Percentiles rank a stretch among this genome's conserved stretches.
Evolutionary conservation across 92 coral and sea anemone genomes (phyloP).

Genomic region (Paramuricea clavata): DNA sequence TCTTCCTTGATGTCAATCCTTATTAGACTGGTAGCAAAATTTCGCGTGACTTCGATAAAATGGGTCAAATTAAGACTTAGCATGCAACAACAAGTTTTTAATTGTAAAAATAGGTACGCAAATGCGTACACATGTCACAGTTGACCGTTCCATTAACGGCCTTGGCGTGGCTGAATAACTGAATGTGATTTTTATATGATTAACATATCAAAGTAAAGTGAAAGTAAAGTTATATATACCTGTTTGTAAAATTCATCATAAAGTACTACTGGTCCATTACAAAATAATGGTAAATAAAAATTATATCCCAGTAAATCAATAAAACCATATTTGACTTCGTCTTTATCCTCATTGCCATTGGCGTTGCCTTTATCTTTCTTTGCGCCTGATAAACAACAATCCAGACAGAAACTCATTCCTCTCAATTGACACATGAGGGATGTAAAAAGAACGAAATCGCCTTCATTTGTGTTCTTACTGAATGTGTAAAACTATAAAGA

Average conservation of each 20-base stretch:
- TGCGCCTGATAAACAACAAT: slow-evolving; percentile 64
- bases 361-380: slow-evolving; percentile 21
- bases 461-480: slow-evolving; percentile 58
- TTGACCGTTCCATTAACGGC: too few species aligned
- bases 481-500: slow-evolving; percentile 69
- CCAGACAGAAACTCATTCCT: slow-evolving; percentile 88
- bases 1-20: too few species aligned
- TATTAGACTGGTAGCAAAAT: too few species aligned
- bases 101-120: not conserved
- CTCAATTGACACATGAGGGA: slow-evolving; percentile 88
- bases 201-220: not conserved
- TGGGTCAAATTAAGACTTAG: too few species aligned
- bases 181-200: too few species aligned
- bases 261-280: slow-evolving; percentile 91
- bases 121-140: not conserved
- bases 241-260: slow-evolving; percentile 78
- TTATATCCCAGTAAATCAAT: slow-evolving; percentile 83
- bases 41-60: too few species aligned
- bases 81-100: not conserved
- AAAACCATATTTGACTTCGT: slow-evolving; percentile 64
- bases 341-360: slow-evolving; percentile 62
- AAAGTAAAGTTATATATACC: slow-evolving; percentile 57
- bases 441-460: slow-evolving; percentile 77
- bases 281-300: slow-evolving; percentile 90
- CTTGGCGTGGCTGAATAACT: too few species aligned